Evolutionary conservation across 2,888 invertebrate species (phyloP).

Genomic region (Ariolimax columbianus): DNA sequence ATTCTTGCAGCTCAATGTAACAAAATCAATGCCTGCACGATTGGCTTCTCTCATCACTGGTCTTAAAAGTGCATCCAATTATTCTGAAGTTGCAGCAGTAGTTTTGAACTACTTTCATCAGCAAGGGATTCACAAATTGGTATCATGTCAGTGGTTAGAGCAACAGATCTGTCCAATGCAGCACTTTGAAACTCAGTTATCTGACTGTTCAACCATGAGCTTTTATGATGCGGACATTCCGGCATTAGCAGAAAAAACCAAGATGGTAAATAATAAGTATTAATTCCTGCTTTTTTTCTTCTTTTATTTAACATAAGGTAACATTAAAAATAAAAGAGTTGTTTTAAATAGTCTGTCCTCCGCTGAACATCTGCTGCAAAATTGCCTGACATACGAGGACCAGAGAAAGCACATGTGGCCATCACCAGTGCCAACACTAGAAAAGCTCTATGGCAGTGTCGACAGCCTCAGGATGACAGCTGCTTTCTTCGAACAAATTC

Average conservation of each 20-base stretch:
- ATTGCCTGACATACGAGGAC: too few species aligned
- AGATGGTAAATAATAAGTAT: not conserved
- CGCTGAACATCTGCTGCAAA: too few species aligned
- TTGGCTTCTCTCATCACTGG: not conserved
- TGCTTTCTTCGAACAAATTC: too few species aligned
- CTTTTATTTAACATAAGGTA: not conserved
- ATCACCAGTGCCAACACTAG: too few species aligned
- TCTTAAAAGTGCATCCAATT: slow-evolving; percentile 13
- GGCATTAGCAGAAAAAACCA: not conserved
- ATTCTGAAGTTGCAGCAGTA: not conserved
- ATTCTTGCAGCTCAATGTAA: slow-evolving; percentile 19
- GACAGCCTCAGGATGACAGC: too few species aligned
- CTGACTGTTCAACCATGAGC: not conserved
- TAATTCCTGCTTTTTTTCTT: not conserved
- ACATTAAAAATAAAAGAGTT: too few species aligned
- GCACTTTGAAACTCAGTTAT: not conserved
- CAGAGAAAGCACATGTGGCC: too few species aligned
- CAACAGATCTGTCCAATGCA: not conserved
- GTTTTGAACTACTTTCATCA: not conserved
- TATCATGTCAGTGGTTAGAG: slow-evolving; percentile 18
- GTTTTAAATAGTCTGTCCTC: too few species aligned
- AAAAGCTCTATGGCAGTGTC: too few species aligned
- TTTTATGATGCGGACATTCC: slow-evolving; percentile 16
- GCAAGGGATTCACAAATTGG: not conserved
- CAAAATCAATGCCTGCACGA: slow-evolving; percentile 16